A percentile compares a stretch with the other conserved stretches of the same genome.
phyloP scores from a whole-genome alignment of 1,140 invertebrate species.

The Monomorium pharaonis region DNA sequence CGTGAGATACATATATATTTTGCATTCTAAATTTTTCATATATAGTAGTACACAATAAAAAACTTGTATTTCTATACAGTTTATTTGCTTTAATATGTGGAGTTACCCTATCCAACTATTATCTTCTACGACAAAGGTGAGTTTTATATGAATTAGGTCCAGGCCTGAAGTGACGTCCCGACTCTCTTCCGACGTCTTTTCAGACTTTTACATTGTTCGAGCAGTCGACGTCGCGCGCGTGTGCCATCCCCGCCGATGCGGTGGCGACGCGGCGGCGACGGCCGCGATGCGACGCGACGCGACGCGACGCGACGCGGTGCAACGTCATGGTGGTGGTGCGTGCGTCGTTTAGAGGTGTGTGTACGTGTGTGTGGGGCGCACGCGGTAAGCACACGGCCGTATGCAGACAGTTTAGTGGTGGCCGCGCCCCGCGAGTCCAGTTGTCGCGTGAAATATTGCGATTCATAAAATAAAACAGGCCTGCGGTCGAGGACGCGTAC shows the following conservation, averaged over 20 bases:
- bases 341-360: conserved; percentile 71
- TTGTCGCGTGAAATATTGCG: conserved; percentile 85
- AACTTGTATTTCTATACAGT: too few species aligned
- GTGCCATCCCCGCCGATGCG: background rate
- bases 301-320: conserved; percentile 33
- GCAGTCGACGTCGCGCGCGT: background rate
- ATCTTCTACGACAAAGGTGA: background rate
- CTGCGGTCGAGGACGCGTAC: conserved; percentile 83
- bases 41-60: too few species aligned
- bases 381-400: conserved; percentile 81
- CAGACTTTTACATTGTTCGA: background rate
- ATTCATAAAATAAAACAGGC: conserved; percentile 86
- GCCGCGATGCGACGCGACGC: conserved; percentile 15
- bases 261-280: conserved; percentile 15
- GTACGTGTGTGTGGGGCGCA: too few species aligned
- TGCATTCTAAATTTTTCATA: too few species aligned
- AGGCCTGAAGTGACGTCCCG: background rate
- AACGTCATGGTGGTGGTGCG: conserved; percentile 45
- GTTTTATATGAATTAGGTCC: background rate
- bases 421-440: conserved; percentile 81
- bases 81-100: too few species aligned
- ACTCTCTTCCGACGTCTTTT: background rate
- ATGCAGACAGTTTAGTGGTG: conserved; percentile 84
- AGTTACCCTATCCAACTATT: background rate
- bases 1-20: too few species aligned